phyloP scores from a whole-genome alignment of 2,113 vertebrate species.

The Macaca nemestrina region DNA sequence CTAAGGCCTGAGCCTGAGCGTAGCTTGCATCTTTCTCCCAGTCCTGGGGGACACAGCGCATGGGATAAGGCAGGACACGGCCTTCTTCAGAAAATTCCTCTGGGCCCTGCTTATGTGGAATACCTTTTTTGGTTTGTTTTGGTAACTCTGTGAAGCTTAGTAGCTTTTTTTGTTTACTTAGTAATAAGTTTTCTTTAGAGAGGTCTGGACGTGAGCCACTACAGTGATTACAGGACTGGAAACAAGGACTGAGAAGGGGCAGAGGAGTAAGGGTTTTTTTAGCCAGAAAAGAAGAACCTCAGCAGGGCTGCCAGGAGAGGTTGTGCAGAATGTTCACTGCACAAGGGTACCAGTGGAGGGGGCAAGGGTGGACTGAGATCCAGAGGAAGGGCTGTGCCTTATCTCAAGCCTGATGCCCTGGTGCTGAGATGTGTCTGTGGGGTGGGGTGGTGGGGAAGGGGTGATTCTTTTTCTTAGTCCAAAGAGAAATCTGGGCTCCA shows the following conservation, averaged over 20 bases:
- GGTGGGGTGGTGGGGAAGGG: no score
- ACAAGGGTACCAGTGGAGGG: neutral
- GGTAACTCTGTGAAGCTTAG: neutral
- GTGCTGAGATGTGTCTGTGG: neutral
- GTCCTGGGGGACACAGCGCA: neutral
- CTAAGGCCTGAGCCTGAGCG: neutral
- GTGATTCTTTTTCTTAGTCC: neutral
- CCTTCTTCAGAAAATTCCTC: neutral
- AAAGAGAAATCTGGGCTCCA: neutral
- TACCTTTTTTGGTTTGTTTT: neutral
- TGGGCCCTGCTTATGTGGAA: neutral
- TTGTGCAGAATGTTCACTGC: neutral
- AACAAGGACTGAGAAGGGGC: neutral
- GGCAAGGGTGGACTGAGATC: neutral
- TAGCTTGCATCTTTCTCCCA: no score
- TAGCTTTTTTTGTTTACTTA: neutral
- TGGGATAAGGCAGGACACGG: neutral
- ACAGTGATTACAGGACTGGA: neutral
- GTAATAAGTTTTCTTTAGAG: neutral
- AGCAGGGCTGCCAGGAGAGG: neutral
- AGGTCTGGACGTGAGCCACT: neutral
- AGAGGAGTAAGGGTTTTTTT: neutral
- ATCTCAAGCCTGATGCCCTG: neutral
- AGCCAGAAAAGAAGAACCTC: neutral
- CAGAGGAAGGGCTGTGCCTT: neutral